Percentiles rank a stretch among this genome's conserved stretches.
Evolutionary conservation across 2,888 invertebrate genomes (phyloP).

Genomic region (Melitaea athalia): DNA sequence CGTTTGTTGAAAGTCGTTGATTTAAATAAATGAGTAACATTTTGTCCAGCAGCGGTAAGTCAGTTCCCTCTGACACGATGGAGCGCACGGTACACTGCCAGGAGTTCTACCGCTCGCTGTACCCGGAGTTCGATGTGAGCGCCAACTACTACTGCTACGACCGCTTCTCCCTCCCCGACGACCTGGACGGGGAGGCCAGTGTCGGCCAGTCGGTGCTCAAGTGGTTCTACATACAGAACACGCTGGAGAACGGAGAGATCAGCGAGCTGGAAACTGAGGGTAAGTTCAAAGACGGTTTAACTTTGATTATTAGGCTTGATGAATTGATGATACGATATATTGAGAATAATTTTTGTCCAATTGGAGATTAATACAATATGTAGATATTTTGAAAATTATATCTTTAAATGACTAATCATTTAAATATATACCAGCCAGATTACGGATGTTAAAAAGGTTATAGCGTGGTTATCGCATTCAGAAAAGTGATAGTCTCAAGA

Average conservation of each 20-base stretch:
- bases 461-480: too few relatives aligned
- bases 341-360: too few relatives aligned
- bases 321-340: too few relatives aligned
- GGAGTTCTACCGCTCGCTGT: constrained; percentile 69
- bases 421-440: too few relatives aligned
- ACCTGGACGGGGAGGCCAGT: constrained; percentile 45
- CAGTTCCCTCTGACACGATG: constrained; percentile 10
- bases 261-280: constrained; percentile 53
- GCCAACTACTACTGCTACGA: constrained; percentile 58
- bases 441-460: too few relatives aligned
- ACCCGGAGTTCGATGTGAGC: constrained; percentile 52
- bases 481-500: too few relatives aligned
- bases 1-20: too few relatives aligned
- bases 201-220: constrained; percentile 50
- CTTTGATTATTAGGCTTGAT: too few relatives aligned
- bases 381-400: too few relatives aligned
- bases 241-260: constrained; percentile 48
- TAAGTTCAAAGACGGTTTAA: constrained; percentile 23
- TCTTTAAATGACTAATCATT: too few relatives aligned
- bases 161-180: constrained; percentile 56
- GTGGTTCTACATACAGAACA: constrained; percentile 66
- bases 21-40: not conserved
- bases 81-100: constrained; percentile 53
- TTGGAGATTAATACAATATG: too few relatives aligned
- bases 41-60: constrained; percentile 43